Evolutionary conservation across 2,797 vertebrate species (phyloP), one percentile per base, ranked within the genome.

Genomic region (Enteromius fasciolatus): DNA sequence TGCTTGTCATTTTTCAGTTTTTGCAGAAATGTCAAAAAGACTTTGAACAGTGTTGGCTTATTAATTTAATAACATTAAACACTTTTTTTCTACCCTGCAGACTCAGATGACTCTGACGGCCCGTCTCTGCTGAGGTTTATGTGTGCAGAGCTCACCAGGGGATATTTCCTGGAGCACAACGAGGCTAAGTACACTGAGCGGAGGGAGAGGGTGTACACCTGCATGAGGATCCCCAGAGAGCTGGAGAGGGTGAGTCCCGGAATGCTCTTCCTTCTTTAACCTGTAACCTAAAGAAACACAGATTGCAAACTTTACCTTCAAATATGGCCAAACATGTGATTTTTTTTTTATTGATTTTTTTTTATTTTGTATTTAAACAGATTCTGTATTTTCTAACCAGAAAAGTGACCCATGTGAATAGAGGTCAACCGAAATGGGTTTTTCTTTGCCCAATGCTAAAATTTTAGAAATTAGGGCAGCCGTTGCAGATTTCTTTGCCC

Each of bases 141-240:
- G 91, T 94, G 95, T 77, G 93, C 96, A 20, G 98, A 99, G 90
- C 94, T 99, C 87, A 99, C 98, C 78, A 95, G 98, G 91, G 97
- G 98, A 57, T 99, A 99, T 94, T 98, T 99, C 93, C 96, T 99
- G 89, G 98, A 99, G 88, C 97, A 98, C 93, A 97, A 99, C 89
- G 98, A 99, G 90, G 98, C 98, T 85, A 98, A 99, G 90, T 99
- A 98, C 90, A 98, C 95, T 0, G 98, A 99, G 90, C 93, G 97
- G 85, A 93, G 98, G 86, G 97, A 99, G 90, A 92, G 95, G 84
- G 97, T 99, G 3, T 99, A 99, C 93, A 98, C 97, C 0, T 99
- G 97, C 91, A 94, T 99, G 96, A 94, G 97, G 79, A 98, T 99
- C 92, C 98, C 98, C 64, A 95, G 96, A 93, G 98, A 99, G 89